phyloP scores from a whole-genome alignment of 2,113 vertebrate species.

The Pogonocichla stellata region DNA sequence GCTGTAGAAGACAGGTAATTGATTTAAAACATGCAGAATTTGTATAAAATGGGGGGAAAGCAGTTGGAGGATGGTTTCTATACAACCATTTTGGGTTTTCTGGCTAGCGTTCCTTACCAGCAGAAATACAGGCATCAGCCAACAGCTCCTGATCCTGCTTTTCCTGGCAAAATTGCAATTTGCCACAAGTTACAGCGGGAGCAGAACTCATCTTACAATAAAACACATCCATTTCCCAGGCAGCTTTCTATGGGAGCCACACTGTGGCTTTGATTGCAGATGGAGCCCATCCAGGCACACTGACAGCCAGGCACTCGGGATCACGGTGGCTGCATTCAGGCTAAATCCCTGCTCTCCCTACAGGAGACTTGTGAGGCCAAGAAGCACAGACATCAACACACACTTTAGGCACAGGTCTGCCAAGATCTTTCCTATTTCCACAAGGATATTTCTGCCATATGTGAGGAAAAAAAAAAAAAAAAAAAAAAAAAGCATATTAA shows the following conservation, averaged over 20 bases:
- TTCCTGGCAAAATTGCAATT: neutral
- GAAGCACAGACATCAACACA: neutral
- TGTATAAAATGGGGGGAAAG: neutral
- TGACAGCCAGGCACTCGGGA: neutral
- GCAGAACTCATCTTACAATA: fast-evolving
- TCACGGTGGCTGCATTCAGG: fast-evolving
- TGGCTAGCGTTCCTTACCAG: neutral
- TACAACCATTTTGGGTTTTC: neutral
- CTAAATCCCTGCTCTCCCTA: neutral
- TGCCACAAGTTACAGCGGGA: neutral
- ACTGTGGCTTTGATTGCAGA: constrained; percentile 18
- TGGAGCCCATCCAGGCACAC: neutral
- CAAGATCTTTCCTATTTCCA: neutral
- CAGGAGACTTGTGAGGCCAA: neutral
- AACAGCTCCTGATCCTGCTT: neutral
- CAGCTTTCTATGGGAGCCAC: constrained; percentile 15
- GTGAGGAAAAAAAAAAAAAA: neutral
- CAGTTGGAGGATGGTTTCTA: neutral
- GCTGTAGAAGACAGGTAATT: neutral
- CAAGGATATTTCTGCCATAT: neutral
- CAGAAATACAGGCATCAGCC: neutral
- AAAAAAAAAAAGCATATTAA: neutral
- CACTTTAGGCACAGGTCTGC: neutral
- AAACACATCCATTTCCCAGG: neutral
- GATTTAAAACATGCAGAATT: neutral